phyloP scores from a whole-genome alignment of 1,140 invertebrate genomes.

The Drosophila kikkawai region DNA sequence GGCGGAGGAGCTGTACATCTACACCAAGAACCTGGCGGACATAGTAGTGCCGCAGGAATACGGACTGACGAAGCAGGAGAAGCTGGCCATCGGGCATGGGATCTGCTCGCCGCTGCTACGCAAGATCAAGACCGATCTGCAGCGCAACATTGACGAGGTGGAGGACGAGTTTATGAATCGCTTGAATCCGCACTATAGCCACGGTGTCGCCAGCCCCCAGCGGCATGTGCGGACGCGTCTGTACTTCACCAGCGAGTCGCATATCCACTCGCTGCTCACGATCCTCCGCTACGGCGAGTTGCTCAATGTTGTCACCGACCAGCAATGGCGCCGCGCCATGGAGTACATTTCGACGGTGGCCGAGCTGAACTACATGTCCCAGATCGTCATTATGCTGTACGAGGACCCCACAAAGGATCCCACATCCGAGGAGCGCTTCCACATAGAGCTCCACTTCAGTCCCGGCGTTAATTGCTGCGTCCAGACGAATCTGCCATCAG shows the following conservation, averaged over 20 bases:
- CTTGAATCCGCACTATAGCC: slow-evolving; percentile 98
- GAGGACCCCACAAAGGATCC: slow-evolving; percentile 99
- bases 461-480: slow-evolving; percentile 98
- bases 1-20: slow-evolving; percentile 97
- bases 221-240: slow-evolving; percentile 98
- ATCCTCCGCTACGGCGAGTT: slow-evolving; percentile 97
- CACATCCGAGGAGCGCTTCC: slow-evolving; percentile 95
- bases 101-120: slow-evolving; percentile 98
- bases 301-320: slow-evolving; percentile 95
- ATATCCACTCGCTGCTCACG: slow-evolving; percentile 98
- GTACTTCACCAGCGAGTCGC: slow-evolving; percentile 99
- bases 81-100: slow-evolving; percentile 98
- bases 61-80: slow-evolving; percentile 97
- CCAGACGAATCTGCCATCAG: slow-evolving; percentile 96
- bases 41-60: slow-evolving; percentile 99
- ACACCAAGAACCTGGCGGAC: slow-evolving; percentile 98
- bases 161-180: slow-evolving; percentile 96
- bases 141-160: slow-evolving; percentile 95
- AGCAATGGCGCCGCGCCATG: slow-evolving; percentile 99
- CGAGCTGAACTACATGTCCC: slow-evolving; percentile 99
- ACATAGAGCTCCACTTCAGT: slow-evolving; percentile 99
- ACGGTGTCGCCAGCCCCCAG: slow-evolving; percentile 98
- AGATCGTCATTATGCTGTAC: slow-evolving; percentile 99
- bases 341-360: slow-evolving; percentile 98
- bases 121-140: slow-evolving; percentile 98